phyloP scores from a whole-genome alignment of 1,140 invertebrate species.

The Panulirus ornatus region DNA sequence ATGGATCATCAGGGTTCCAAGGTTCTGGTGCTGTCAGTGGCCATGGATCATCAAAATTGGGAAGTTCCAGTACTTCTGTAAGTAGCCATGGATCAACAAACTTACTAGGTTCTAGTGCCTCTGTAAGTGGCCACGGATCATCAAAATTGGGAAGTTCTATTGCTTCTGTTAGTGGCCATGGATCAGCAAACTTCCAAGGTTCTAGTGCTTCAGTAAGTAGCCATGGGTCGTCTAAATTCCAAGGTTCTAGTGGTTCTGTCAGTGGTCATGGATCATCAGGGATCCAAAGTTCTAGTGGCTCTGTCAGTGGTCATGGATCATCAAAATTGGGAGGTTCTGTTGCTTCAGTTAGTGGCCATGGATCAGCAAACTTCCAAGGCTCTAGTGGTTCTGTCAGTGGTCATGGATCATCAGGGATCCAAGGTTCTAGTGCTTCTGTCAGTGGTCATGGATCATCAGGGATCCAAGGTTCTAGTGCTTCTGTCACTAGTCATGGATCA shows the following conservation, averaged over 20 bases:
- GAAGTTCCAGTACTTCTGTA: not conserved
- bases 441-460: no score
- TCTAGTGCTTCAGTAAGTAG: not conserved
- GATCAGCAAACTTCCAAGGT: not conserved
- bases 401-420: not conserved
- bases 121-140: slow-evolving; percentile 2
- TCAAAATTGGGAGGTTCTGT: not conserved
- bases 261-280: not conserved
- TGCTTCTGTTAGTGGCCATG: not conserved
- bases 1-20: not conserved
- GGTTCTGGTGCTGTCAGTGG: not conserved
- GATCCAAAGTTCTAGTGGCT: not conserved
- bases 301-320: not conserved
- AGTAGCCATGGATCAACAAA: not conserved
- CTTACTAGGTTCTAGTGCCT: not conserved
- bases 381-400: not conserved
- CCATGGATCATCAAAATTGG: not conserved
- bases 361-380: not conserved
- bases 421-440: not conserved
- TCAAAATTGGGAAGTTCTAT: not conserved
- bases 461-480: no score
- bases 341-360: not conserved
- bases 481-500: no score
- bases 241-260: not conserved
- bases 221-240: not conserved